phyloP scores from a whole-genome alignment of 1,140 invertebrate species.

The Drosophila burlai region DNA sequence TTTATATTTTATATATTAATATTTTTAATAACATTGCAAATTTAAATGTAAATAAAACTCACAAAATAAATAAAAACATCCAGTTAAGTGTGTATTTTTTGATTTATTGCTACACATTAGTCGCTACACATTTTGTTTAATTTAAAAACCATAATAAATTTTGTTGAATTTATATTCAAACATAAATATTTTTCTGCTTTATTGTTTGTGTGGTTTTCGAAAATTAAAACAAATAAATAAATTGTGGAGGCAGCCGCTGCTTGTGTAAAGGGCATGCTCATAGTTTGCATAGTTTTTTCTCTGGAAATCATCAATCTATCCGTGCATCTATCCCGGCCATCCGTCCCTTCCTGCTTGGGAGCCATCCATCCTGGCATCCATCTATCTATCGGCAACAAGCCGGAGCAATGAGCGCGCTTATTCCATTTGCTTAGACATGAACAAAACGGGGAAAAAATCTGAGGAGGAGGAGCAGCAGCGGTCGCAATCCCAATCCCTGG shows the following conservation, averaged over 20 bases:
- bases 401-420: slow-evolving; percentile 79
- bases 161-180: neutral
- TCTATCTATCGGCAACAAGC: slow-evolving; percentile 66
- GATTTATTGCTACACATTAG: neutral
- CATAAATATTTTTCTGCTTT: neutral
- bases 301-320: slow-evolving; percentile 30
- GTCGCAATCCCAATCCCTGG: slow-evolving; percentile 5
- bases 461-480: neutral
- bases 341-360: slow-evolving; percentile 2
- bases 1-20: neutral
- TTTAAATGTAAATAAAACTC: neutral
- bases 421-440: slow-evolving; percentile 82
- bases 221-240: slow-evolving; percentile 13
- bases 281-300: slow-evolving; percentile 33
- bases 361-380: slow-evolving; percentile 25
- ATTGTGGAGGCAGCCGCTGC: neutral
- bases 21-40: neutral
- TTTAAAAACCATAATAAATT: slow-evolving; percentile 6
- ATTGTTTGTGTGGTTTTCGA: neutral
- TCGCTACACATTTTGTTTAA: neutral
- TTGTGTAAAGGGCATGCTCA: slow-evolving; percentile 30
- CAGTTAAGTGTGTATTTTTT: neutral
- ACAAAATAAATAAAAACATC: too few species aligned
- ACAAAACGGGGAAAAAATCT: slow-evolving; percentile 54
- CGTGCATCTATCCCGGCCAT: slow-evolving; percentile 17